Base-by-base conservation (phyloP, 2,113 vertebrate species). In the Tringa solitaria region DNA sequence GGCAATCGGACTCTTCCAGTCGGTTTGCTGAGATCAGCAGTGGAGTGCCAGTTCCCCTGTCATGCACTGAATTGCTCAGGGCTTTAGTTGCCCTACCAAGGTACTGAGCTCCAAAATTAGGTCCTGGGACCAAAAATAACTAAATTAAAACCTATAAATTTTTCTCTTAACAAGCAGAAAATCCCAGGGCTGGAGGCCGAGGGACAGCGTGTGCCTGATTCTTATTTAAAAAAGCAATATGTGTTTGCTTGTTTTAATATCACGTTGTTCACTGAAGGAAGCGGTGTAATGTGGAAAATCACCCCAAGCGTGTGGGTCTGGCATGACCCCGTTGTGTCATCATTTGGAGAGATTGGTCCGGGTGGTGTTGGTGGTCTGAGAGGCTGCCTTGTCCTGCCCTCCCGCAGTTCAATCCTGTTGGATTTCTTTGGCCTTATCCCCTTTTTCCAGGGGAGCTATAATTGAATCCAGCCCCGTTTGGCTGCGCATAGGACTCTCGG, bases 21-120 rank as follows among this genome's bases (percentile, higher is more conserved):
- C 24, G 46, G 15, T 28, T 18, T 73, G 85, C 90, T 94, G 90
- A 95, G 89, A 56, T 93, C 90, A 83, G 83, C 92, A 90, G 60
- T 3, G 4, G 13, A 27, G 65, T 21, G 13, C 68, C 39, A 56
- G 20, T 24, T 93, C 83, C 87, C 75, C 30, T 67, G 41, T 64
- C 72, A 23, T 8, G 1, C 61, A 30, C 80, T 19, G 24, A 69
- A 50, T 65, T 9, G 70, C 88, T 72, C 4, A 53, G 87, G 91
- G 74, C 84, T 96, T 87, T 84, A 76, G 3, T 88, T 95, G 93
- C 75, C 90, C 94, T 95, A 37, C 73, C 75, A 90, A 89, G 87
- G 89, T 93, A 83, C 50, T 30, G 27, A 93, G 83, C 90, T 96
- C 87, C 91, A 79, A 93, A 97, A 97, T 95, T 96, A 96, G 96